Evolutionary conservation across 1,140 invertebrate species (phyloP).

Genomic region (Stratiolaelaps scimitus): DNA sequence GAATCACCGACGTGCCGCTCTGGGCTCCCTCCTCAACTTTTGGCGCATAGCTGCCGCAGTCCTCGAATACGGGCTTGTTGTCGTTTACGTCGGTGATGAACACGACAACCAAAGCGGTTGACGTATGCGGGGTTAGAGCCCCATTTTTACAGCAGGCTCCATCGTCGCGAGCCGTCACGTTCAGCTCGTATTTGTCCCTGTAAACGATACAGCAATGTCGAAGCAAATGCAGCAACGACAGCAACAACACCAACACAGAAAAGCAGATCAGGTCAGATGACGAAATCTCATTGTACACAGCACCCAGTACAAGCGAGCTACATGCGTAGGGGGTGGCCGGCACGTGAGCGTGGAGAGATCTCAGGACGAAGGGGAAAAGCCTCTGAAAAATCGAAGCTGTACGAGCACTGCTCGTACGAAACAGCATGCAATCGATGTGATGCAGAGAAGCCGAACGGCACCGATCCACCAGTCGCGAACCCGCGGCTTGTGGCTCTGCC

Average conservation of each 20-base stretch:
- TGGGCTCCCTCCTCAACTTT: slow-evolving; percentile 76
- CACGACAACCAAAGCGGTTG: slow-evolving; percentile 85
- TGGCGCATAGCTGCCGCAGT: slow-evolving; percentile 75
- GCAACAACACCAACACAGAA: neutral
- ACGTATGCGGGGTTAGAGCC: slow-evolving; percentile 68
- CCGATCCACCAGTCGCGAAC: too few relatives aligned
- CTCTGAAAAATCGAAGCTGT: too few relatives aligned
- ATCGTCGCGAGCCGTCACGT: slow-evolving; percentile 85
- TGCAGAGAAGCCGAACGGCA: too few relatives aligned
- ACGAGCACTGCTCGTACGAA: too few relatives aligned
- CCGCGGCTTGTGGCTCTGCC: too few relatives aligned
- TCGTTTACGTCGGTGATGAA: slow-evolving; percentile 93
- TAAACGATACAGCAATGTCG: slow-evolving; percentile 62
- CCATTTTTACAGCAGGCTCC: slow-evolving; percentile 80
- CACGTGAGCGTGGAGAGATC: too few relatives aligned
- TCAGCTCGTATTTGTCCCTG: slow-evolving; percentile 69
- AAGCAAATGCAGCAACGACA: neutral
- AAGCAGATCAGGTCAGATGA: too few relatives aligned
- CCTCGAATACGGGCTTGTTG: slow-evolving; percentile 84
- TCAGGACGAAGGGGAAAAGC: too few relatives aligned
- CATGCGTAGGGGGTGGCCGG: too few relatives aligned
- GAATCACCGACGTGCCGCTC: slow-evolving; percentile 67
- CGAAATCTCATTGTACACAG: too few relatives aligned
- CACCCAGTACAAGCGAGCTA: too few relatives aligned
- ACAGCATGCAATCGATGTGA: too few relatives aligned